phyloP scores from a whole-genome alignment of 2,113 vertebrate genomes.

The Thymallus thymallus region DNA sequence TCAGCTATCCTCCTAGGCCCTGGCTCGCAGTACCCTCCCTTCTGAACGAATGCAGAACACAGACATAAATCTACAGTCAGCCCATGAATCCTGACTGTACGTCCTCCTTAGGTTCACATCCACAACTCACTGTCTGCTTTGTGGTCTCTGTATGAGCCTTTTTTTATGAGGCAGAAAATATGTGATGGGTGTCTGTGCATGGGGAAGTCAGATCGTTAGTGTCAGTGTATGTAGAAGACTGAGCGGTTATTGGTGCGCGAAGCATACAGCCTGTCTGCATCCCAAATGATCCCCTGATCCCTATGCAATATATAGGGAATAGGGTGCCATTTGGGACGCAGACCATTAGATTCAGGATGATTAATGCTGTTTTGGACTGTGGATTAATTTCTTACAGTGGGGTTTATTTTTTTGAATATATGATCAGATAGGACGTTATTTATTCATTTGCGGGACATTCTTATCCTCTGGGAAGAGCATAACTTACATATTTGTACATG shows the following conservation, averaged over 20 bases:
- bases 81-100: conserved; percentile 36
- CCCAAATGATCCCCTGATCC: too few species aligned
- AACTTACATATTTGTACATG: background rate
- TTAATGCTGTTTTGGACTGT: background rate
- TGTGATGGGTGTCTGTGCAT: conserved; percentile 19
- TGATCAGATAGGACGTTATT: background rate
- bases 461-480: background rate
- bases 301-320: too few species aligned
- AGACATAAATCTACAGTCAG: conserved; percentile 32
- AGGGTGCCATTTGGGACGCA: too few species aligned
- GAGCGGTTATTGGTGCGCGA: background rate
- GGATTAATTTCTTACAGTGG: background rate
- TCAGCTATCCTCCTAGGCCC: background rate
- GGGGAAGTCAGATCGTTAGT: background rate
- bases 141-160: conserved; percentile 26
- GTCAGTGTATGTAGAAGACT: conserved; percentile 9
- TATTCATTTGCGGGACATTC: background rate
- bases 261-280: background rate
- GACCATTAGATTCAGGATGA: background rate
- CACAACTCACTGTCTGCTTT: conserved; percentile 44
- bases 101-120: conserved; percentile 21
- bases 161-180: conserved; percentile 36
- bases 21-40: conserved; percentile 14
- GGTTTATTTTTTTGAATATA: background rate
- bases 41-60: conserved; percentile 15